phyloP scores from a whole-genome alignment of 2,888 invertebrate species.

The Chrysotoxum bicinctum region DNA sequence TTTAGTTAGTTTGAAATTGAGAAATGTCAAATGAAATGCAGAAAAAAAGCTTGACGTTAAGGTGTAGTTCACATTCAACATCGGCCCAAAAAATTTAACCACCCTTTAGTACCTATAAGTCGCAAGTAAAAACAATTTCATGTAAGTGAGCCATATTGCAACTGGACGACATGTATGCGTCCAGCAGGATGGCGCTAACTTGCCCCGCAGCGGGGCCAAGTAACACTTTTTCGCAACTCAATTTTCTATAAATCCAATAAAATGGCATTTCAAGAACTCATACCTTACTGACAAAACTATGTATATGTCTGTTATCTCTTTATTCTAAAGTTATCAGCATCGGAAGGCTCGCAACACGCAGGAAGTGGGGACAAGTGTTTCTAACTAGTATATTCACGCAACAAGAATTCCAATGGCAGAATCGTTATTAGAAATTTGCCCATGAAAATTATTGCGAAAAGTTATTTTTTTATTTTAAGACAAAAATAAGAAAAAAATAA shows the following conservation, averaged over 20 bases:
- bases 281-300: slow-evolving; percentile 17
- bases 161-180: too few relatives aligned
- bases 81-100: too few relatives aligned
- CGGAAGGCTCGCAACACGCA: slow-evolving; percentile 21
- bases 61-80: too few relatives aligned
- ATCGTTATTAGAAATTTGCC: slow-evolving; percentile 67
- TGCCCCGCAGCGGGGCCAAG: too few relatives aligned
- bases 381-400: slow-evolving; percentile 2
- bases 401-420: slow-evolving; percentile 37
- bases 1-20: too few relatives aligned
- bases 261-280: not conserved
- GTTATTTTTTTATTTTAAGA: slow-evolving; percentile 29
- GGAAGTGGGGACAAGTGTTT: slow-evolving; percentile 40
- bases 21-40: too few relatives aligned
- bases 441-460: slow-evolving; percentile 71
- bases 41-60: too few relatives aligned
- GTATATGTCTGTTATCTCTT: slow-evolving; percentile 2
- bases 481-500: slow-evolving; percentile 37
- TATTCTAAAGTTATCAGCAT: not conserved
- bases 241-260: not conserved
- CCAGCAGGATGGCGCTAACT: too few relatives aligned
- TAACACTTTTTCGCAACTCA: not conserved
- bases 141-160: too few relatives aligned
- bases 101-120: too few relatives aligned
- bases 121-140: too few relatives aligned